Evolutionary conservation across 2,797 vertebrate species (phyloP).

Genomic region (Acanthurus tractus): DNA sequence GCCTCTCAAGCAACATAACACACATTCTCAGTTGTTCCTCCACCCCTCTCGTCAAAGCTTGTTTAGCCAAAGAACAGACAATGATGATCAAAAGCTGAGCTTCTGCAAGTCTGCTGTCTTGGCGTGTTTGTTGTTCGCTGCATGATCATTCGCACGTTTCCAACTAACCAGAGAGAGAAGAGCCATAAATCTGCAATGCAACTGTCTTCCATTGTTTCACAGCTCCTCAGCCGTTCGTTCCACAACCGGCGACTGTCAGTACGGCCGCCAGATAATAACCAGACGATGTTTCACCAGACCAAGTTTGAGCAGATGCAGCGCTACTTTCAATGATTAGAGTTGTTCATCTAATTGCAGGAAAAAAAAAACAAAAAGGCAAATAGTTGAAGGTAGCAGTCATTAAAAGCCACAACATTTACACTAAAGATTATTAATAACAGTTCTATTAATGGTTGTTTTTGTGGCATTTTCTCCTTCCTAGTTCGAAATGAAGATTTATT

Average conservation of each 20-base stretch:
- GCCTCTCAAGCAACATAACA: conserved; percentile 55
- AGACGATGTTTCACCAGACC: neutral
- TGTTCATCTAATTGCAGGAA: too few relatives aligned
- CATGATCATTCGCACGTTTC: conserved; percentile 34
- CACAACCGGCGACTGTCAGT: conserved; percentile 26
- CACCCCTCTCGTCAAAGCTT: conserved; percentile 27
- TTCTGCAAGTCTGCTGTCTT: conserved; percentile 28
- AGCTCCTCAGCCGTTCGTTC: conserved; percentile 25
- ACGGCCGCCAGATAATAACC: conserved; percentile 32
- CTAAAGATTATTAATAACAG: neutral
- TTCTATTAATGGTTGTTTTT: neutral
- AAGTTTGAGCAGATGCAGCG: conserved; percentile 5
- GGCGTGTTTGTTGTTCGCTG: conserved; percentile 42
- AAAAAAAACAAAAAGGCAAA: neutral
- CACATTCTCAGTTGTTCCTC: neutral
- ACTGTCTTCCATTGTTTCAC: conserved; percentile 37
- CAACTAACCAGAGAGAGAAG: conserved; percentile 3
- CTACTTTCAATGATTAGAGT: conserved; percentile 1
- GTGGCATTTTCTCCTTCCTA: neutral
- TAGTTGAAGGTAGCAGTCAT: neutral
- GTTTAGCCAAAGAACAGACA: conserved; percentile 44
- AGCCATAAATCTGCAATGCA: conserved; percentile 18
- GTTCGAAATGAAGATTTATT: neutral
- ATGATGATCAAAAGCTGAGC: conserved; percentile 50
- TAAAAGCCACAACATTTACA: neutral